Conservation (phyloP, 53 echinoderm and acorn worm species). For the Mesocentrotus franciscanus region DNA sequence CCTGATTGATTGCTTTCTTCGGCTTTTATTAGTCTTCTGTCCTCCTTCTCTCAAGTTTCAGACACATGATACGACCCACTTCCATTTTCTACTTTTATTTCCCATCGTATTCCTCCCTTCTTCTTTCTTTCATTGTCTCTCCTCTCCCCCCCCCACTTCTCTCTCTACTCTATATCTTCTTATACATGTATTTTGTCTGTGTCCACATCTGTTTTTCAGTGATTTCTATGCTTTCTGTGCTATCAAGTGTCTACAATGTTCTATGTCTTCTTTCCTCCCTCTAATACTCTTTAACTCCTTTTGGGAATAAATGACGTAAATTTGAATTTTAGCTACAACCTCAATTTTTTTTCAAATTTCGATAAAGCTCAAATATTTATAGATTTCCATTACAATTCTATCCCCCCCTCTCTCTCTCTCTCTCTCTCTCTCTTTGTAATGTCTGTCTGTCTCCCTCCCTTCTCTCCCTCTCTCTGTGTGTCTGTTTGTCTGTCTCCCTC, state of each 20-base stretch:
- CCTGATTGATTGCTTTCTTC: conserved; percentile 43
- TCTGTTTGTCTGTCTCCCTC: background rate
- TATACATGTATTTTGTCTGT: background rate
- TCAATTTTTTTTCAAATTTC: too few species aligned
- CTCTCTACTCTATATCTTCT: background rate
- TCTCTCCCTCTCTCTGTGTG: background rate
- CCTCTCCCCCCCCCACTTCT: background rate
- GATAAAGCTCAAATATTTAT: too few species aligned
- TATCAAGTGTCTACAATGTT: too few species aligned
- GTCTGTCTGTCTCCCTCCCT: background rate
- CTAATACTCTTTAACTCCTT: too few species aligned
- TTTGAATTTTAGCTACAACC: too few species aligned
- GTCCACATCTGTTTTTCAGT: too few species aligned
- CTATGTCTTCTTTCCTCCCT: too few species aligned
- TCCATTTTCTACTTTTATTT: background rate
- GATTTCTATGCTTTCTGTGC: too few species aligned
- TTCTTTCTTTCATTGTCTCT: background rate
- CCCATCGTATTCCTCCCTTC: background rate
- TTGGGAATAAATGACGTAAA: too few species aligned
- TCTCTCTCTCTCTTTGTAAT: background rate
- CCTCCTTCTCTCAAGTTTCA: background rate
- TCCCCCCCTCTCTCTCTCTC: background rate
- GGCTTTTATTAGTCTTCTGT: conserved; percentile 18
- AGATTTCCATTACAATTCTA: too few species aligned
- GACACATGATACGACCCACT: background rate